Evolutionary conservation across 1,140 invertebrate genomes (phyloP), one percentile per base, ranked within the genome.

Genomic region (Notospermus geniculatus): DNA sequence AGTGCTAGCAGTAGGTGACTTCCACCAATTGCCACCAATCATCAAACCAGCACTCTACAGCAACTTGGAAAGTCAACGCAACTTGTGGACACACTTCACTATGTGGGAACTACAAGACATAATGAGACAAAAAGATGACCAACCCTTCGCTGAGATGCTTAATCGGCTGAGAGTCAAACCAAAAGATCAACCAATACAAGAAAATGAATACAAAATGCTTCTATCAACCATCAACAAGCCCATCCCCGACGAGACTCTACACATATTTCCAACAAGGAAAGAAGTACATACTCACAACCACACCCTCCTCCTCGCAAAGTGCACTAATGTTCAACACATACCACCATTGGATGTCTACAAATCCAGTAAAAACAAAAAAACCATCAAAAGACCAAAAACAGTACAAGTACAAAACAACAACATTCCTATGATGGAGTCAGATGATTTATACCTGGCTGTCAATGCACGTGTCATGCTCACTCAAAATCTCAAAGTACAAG

Each of bases 51-150:
- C 39, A n/a, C 29, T 46, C 25, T 50, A 22, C 25, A 22, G 5
- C 4, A 23, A 45, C 27, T 19, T 23, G n/a, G 22, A 45, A 23
- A 43, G 56, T 43, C 1, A 43, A 13, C 52, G 46, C n/a, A 25
- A 57, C 13, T 65, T 59, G 60, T 50, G 39, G 32, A 28, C 1
- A n/a, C 2, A 29, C 19, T 57, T 57, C 39, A 53, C 30, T 23
- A 41, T 50, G 4, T 19, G 53, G 13, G 22, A 27, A 36, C 25
- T 67, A 1, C 56, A n/a, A 25, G 65, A 63, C 32, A 52, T 63
- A 1, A 63, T 63, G 60, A 27, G 58, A 1, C 65, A 66, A 39
- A 63, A 60, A 57, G 60, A 58, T 43, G 60, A 57, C 25, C 2
- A n/a, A 1, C 2, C 23, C 28, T 66, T 66, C 63, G 65, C 61